phyloP scores from a whole-genome alignment of 2,113 vertebrate genomes.

The Cynocephalus volans region DNA sequence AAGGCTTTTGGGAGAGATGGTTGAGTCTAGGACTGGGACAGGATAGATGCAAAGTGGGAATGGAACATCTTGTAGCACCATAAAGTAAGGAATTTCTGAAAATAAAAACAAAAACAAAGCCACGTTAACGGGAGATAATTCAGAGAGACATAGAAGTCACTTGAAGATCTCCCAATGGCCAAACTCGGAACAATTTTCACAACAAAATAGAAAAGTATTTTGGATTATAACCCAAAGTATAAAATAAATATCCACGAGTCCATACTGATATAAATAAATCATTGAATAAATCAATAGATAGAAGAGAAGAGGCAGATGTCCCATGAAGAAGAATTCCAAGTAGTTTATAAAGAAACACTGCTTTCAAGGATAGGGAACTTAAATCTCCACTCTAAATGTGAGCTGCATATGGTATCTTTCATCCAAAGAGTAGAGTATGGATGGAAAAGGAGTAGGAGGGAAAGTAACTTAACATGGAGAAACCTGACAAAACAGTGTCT shows the following conservation, averaged over 20 bases:
- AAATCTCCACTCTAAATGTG: not conserved
- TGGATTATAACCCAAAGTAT: constrained; percentile 19
- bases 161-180: not conserved
- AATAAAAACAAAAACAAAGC: not conserved
- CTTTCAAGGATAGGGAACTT: not conserved
- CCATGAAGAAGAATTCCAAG: constrained; percentile 4
- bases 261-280: not conserved
- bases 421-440: not conserved
- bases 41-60: not conserved
- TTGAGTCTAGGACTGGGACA: not conserved
- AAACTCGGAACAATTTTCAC: constrained; percentile 2
- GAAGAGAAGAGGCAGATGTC: not conserved
- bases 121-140: not conserved
- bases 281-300: constrained; percentile 46
- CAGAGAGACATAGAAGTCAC: not conserved
- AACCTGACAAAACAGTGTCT: not conserved
- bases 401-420: not conserved
- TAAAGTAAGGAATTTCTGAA: constrained; percentile 23
- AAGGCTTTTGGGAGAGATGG: not conserved
- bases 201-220: not conserved
- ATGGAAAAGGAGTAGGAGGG: not conserved
- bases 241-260: constrained; percentile 22
- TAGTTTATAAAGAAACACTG: not conserved
- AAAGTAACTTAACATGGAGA: not conserved
- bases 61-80: not conserved